phyloP scores from a whole-genome alignment of 2,797 vertebrate genomes.

The Hybognathus amarus region DNA sequence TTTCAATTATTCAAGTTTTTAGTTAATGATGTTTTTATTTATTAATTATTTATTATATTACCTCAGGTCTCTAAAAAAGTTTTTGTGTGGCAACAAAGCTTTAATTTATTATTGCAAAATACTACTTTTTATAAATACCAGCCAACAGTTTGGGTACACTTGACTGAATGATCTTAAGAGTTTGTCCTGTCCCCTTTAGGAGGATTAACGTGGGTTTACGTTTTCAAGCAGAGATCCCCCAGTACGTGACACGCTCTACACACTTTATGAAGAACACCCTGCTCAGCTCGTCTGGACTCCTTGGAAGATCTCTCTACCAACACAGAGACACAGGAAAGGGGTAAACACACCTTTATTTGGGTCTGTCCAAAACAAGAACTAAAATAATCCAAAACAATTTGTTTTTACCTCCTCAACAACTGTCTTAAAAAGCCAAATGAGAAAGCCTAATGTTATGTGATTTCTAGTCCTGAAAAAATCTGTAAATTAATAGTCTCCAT shows the following conservation, averaged over 20 bases:
- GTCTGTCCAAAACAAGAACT: background rate
- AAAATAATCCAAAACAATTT: background rate
- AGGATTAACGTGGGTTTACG: slow-evolving; percentile 78
- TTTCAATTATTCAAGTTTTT: too few relatives aligned
- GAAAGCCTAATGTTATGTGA: background rate
- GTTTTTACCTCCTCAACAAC: background rate
- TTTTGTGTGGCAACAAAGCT: too few relatives aligned
- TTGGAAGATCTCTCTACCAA: slow-evolving; percentile 71
- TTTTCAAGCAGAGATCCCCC: slow-evolving; percentile 79
- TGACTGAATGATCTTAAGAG: background rate
- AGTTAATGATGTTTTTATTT: too few relatives aligned
- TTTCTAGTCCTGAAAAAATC: background rate
- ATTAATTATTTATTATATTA: too few relatives aligned
- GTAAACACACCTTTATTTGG: slow-evolving; percentile 57
- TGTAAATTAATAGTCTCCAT: background rate
- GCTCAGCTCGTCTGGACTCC: slow-evolving; percentile 79
- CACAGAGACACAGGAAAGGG: slow-evolving; percentile 71
- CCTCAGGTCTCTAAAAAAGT: too few relatives aligned
- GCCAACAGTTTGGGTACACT: too few relatives aligned
- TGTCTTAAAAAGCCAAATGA: background rate
- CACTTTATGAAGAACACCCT: slow-evolving; percentile 61
- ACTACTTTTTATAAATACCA: too few relatives aligned
- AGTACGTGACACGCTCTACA: slow-evolving; percentile 59
- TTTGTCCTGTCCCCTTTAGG: slow-evolving; percentile 58
- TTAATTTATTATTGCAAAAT: too few relatives aligned